Conservation (phyloP, 2,113 vertebrate genomes). For the Bucco capensis region DNA sequence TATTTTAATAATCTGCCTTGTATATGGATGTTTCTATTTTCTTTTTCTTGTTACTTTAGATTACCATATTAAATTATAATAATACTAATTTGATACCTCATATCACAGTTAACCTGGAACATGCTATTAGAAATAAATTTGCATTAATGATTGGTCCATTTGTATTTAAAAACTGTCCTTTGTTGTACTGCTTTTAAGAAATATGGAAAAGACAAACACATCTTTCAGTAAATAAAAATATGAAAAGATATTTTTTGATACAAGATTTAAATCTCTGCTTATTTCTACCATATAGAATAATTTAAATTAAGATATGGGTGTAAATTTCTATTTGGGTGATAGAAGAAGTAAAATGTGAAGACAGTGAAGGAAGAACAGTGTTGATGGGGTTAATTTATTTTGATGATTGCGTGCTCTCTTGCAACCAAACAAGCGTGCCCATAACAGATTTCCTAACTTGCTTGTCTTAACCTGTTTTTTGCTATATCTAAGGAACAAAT, state of each 20-base stretch:
- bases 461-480: conserved; percentile 14
- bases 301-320: neutral
- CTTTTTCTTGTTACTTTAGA: neutral
- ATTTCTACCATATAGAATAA: neutral
- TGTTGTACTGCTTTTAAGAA: neutral
- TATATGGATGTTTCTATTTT: accelerated
- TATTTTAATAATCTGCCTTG: neutral
- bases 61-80: neutral
- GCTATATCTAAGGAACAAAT: neutral
- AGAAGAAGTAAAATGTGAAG: neutral
- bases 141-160: neutral
- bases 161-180: neutral
- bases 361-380: neutral
- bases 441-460: neutral
- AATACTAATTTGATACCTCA: neutral
- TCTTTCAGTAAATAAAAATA: neutral
- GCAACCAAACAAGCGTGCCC: neutral
- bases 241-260: neutral
- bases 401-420: neutral
- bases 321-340: neutral
- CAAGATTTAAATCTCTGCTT: neutral
- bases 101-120: neutral
- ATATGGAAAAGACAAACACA: neutral
- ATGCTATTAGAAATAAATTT: neutral
- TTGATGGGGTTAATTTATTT: neutral